A percentile compares a stretch with the other conserved stretches of the same genome.
These are phyloP conservation scores for Diachasma alloeum DNA, from an alignment of 1,140 invertebrate genomes.

Conservation along the genomic window DNA sequence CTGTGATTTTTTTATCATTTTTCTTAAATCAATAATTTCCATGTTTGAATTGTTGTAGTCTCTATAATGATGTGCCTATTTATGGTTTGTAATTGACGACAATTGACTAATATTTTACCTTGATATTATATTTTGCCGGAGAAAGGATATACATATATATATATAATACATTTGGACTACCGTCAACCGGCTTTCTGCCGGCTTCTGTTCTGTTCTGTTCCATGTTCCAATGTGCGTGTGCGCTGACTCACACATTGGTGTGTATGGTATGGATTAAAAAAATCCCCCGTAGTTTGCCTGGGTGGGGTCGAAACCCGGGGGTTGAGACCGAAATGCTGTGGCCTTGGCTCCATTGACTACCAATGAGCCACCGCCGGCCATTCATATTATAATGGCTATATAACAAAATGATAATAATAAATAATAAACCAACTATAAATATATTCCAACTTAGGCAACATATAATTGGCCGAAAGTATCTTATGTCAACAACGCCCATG, in stretches of 20 bases:
- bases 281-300: not conserved
- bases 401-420: not conserved
- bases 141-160: too few relatives aligned
- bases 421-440: not conserved
- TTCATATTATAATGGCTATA: not conserved
- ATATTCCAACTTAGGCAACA: too few relatives aligned
- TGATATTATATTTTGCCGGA: too few relatives aligned
- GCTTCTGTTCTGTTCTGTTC: not conserved
- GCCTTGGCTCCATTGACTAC: not conserved
- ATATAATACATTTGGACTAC: too few relatives aligned
- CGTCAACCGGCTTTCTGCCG: not conserved
- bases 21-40: too few relatives aligned
- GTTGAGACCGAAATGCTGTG: not conserved
- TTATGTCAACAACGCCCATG: not conserved
- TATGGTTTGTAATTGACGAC: too few relatives aligned
- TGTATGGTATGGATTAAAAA: not conserved
- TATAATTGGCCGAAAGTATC: not conserved
- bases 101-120: too few relatives aligned
- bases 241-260: constrained; percentile 1
- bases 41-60: too few relatives aligned
- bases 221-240: not conserved
- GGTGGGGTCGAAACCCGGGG: not conserved
- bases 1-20: too few relatives aligned
- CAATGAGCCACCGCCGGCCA: not conserved
- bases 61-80: too few relatives aligned